phyloP scores from a whole-genome alignment of 2,113 vertebrate species.

The Hydropotes inermis region DNA sequence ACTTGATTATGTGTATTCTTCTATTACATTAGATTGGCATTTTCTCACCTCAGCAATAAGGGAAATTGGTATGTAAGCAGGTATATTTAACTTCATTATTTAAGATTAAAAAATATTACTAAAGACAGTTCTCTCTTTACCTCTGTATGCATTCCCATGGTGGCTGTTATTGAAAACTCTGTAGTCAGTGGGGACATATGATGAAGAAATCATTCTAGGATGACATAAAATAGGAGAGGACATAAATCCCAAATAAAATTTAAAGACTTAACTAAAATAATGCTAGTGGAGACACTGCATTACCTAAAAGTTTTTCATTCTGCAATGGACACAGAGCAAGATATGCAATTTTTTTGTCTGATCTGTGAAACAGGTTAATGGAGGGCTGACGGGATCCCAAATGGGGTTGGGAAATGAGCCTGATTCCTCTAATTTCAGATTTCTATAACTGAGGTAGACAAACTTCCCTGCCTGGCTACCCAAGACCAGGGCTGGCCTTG shows the following conservation, averaged over 20 bases:
- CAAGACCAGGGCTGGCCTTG: neutral
- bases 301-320: neutral
- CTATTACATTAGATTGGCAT: neutral
- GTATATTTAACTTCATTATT: neutral
- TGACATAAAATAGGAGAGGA: neutral
- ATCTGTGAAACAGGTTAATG: neutral
- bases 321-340: neutral
- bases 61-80: neutral
- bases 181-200: neutral
- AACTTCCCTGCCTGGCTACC: neutral
- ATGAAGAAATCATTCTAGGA: neutral
- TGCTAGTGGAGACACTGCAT: neutral
- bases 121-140: neutral
- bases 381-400: neutral
- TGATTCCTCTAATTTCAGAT: neutral
- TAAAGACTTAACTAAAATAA: constrained; percentile 10
- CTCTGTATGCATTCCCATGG: neutral
- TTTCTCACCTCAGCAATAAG: constrained; percentile 1
- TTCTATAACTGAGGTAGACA: neutral
- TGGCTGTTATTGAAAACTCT: neutral
- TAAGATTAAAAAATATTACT: constrained; percentile 11
- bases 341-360: neutral
- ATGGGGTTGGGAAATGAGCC: neutral
- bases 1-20: neutral
- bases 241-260: neutral